phyloP scores from a whole-genome alignment of 1,140 invertebrate genomes.

The Rhyacophila brunnea region DNA sequence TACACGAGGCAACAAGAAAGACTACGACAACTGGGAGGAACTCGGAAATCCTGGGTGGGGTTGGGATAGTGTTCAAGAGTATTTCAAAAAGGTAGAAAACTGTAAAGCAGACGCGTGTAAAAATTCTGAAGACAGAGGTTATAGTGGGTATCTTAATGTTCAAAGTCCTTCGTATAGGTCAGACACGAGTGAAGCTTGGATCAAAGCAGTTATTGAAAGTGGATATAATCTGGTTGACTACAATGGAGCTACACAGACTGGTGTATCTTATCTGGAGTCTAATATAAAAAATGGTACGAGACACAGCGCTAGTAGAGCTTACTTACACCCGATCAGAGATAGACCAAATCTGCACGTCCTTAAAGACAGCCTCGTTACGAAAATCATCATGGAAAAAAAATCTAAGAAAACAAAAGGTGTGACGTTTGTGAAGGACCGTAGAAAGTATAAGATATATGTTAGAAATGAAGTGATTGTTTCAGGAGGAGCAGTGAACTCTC shows the following conservation, averaged over 20 bases:
- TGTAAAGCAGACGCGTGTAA: slow-evolving; percentile 37
- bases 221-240: slow-evolving; percentile 61
- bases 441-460: slow-evolving; percentile 53
- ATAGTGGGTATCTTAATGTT: slow-evolving; percentile 56
- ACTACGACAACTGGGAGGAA: slow-evolving; percentile 77
- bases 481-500: slow-evolving; percentile 68
- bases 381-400: slow-evolving; percentile 65
- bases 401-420: slow-evolving; percentile 63
- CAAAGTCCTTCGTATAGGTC: slow-evolving; percentile 63
- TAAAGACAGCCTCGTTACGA: slow-evolving; percentile 59
- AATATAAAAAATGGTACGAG: slow-evolving; percentile 60
- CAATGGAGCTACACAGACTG: slow-evolving; percentile 54
- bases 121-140: slow-evolving; percentile 46
- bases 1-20: slow-evolving; percentile 70
- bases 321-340: slow-evolving; percentile 59
- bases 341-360: slow-evolving; percentile 61
- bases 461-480: slow-evolving; percentile 69
- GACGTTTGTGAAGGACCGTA: slow-evolving; percentile 51
- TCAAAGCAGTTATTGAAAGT: slow-evolving; percentile 73
- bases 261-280: slow-evolving; percentile 53
- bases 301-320: slow-evolving; percentile 64
- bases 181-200: slow-evolving; percentile 61
- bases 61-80: slow-evolving; percentile 75
- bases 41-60: slow-evolving; percentile 64
- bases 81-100: slow-evolving; percentile 77